A percentile compares a stretch with the other conserved stretches of the same genome.
These are phyloP conservation scores for Megalopta genalis DNA, from an alignment of 1,140 invertebrate genomes.

Conservation along the genomic window DNA sequence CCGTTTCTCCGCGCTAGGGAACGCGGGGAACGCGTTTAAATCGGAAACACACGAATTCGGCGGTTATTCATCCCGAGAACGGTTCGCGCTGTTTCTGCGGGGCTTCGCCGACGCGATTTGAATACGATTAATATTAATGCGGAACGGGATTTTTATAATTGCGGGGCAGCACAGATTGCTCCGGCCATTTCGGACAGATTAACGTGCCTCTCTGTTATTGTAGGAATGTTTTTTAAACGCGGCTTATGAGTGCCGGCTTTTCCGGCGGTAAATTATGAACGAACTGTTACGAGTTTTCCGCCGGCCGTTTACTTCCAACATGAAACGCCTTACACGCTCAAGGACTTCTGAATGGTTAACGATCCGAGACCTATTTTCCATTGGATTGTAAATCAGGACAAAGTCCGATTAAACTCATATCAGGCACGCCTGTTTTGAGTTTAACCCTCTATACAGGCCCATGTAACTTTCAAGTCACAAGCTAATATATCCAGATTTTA, in stretches of 20 bases:
- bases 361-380: conserved; percentile 48
- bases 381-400: conserved; percentile 43
- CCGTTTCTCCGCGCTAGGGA: too few relatives aligned
- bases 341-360: conserved; percentile 44
- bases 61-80: background rate
- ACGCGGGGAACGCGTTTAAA: background rate
- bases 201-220: background rate
- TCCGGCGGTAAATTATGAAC: conserved; percentile 1
- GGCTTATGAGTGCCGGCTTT: background rate
- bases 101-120: background rate
- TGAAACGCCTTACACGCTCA: conserved; percentile 45
- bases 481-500: too few relatives aligned
- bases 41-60: background rate
- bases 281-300: conserved; percentile 19
- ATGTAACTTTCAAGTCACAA: too few relatives aligned
- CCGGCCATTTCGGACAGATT: background rate
- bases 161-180: too few relatives aligned
- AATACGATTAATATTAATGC: background rate
- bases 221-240: background rate
- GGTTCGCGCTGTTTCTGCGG: background rate
- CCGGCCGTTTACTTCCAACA: conserved; percentile 24
- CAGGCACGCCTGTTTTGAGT: conserved; percentile 41
- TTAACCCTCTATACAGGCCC: conserved; percentile 40
- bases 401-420: conserved; percentile 46
- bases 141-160: background rate